phyloP scores from a whole-genome alignment of 30 jellyfish, hydroid and myxozoan species.

The Phacellophora camtschatica region DNA sequence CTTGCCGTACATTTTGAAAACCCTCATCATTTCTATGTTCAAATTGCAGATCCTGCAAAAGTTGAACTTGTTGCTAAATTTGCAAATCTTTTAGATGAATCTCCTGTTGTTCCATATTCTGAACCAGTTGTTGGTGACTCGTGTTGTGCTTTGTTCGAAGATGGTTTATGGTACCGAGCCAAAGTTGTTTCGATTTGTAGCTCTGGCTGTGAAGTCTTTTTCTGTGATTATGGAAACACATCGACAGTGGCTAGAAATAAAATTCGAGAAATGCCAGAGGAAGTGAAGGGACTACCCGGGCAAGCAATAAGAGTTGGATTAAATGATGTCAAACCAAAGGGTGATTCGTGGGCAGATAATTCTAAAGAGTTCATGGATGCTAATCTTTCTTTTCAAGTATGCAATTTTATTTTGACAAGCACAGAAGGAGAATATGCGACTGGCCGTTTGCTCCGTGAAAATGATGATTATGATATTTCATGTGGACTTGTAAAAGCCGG shows the following conservation, averaged over 20 bases:
- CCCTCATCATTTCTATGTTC: slow-evolving; percentile 53
- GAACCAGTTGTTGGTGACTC: slow-evolving; percentile 11
- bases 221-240: slow-evolving; percentile 81
- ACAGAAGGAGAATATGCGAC: neutral
- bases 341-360: neutral
- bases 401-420: neutral
- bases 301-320: slow-evolving; percentile 47
- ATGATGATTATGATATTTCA: neutral
- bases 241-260: slow-evolving; percentile 23
- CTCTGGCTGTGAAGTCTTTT: slow-evolving; percentile 28
- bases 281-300: slow-evolving; percentile 26
- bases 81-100: neutral
- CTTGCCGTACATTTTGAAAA: slow-evolving; percentile 34
- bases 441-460: slow-evolving; percentile 4
- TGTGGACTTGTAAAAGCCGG: slow-evolving; percentile 7
- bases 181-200: slow-evolving; percentile 3
- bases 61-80: slow-evolving; percentile 23
- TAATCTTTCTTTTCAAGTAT: slow-evolving; percentile 21
- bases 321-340: slow-evolving; percentile 13
- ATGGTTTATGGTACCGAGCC: slow-evolving; percentile 71
- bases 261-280: slow-evolving; percentile 52
- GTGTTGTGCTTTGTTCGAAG: slow-evolving; percentile 56
- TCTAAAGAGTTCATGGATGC: slow-evolving; percentile 25
- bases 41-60: slow-evolving; percentile 22
- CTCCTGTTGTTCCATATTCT: neutral